A percentile compares a stretch with the other conserved stretches of the same genome.
phyloP scores from a whole-genome alignment of 92 coral and sea anemone genomes.

The Montipora capitata region DNA sequence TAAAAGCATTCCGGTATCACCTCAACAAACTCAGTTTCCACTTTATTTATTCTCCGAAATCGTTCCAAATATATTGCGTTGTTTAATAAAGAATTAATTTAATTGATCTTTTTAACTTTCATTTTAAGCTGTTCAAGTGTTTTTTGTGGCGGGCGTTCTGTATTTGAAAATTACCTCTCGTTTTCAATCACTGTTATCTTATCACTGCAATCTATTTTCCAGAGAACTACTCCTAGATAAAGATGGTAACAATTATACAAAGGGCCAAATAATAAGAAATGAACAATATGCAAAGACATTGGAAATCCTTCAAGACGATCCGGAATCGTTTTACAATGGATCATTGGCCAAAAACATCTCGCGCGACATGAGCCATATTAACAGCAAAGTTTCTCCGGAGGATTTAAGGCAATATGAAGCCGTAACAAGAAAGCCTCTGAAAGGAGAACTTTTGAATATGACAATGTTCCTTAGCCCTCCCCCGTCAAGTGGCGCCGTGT shows the following conservation, averaged over 20 bases:
- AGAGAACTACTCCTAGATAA: constrained; percentile 79
- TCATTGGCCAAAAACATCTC: constrained; percentile 73
- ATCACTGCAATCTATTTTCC: neutral
- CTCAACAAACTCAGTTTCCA: too few relatives aligned
- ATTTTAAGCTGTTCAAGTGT: too few relatives aligned
- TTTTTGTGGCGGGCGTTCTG: too few relatives aligned
- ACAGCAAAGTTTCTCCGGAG: constrained; percentile 52
- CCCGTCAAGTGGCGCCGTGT: constrained; percentile 91
- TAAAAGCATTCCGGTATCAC: too few relatives aligned
- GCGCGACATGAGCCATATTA: constrained; percentile 56
- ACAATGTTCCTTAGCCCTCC: constrained; percentile 87
- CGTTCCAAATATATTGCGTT: too few relatives aligned
- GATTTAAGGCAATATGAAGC: constrained; percentile 78
- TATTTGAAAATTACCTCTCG: neutral
- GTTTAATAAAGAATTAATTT: too few relatives aligned
- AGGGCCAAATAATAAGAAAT: constrained; percentile 74
- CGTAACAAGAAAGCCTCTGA: constrained; percentile 17
- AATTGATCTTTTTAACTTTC: too few relatives aligned
- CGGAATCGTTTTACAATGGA: constrained; percentile 86
- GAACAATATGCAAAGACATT: constrained; percentile 80
- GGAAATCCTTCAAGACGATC: constrained; percentile 77
- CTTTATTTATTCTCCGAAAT: too few relatives aligned
- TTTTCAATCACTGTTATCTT: too few relatives aligned
- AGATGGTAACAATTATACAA: constrained; percentile 47
- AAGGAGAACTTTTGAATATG: constrained; percentile 52